Base-by-base conservation (phyloP, 35 echinoderm and acorn worm species). In the Apostichopus japonicus region DNA sequence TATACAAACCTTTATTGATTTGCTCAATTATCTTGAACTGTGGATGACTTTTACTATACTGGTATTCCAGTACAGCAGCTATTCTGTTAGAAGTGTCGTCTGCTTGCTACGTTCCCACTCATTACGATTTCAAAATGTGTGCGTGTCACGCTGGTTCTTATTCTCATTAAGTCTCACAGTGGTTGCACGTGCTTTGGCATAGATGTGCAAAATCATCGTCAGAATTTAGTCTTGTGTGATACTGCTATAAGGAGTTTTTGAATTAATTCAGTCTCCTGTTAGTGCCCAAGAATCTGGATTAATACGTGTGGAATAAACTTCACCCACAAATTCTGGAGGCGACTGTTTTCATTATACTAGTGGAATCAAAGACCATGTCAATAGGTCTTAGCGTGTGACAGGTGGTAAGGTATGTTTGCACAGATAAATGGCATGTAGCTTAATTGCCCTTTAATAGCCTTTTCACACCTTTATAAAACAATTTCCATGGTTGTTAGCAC, bases 1-100 rank as follows among this genome's bases (percentile, higher is more conserved):
- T 84, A 23, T 21, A 59, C 54, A 55, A 84, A 55, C 4, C 81
- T 57, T 84, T 84, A 84, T 84, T 84, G 81, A 84, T 84, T 84
- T 8, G 81, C 8, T 58, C 81, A 84, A 84, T 57, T 84, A 57
- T 19, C 16, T 11, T 57, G 81, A 54, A 58, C 54, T 23, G 55
- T 57, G 81, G 16, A 58, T 84, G 81, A 56, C 81, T 84, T 84
- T 84, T 59, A 84, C 21, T 57, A 17, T 84, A 57, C 53, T 51
- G 55, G 56, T 24, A 84, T 84, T 23, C 53, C 71, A n/a, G 13
- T n/a, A 21, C 11, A 75, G 71, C 71, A 15, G 16, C 14, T 75
- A 15, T 67, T 67, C 63, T 4, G 19, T 19, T n/a, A 61, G 17
- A 75, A n/a, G 71, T 19, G n/a, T 14, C n/a, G 71, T 75, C 71